A percentile compares a stretch with the other conserved stretches of the same genome.
phyloP scores from a whole-genome alignment of 1,140 invertebrate genomes.

The silkworm (Bombyx mori) region ASM3026992v2 NC_085112.1:6470501-6471000 shows the following conservation, averaged over 20 bases:
- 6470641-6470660: constrained; percentile 3
- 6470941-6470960: constrained; percentile 33
- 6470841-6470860: neutral
- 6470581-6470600: constrained; percentile 31
- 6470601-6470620: constrained; percentile 16
- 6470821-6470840: neutral
- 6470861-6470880: neutral
- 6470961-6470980: constrained; percentile 27
- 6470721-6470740: too few species aligned
- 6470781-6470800: too few species aligned
- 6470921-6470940: constrained; percentile 64
- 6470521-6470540: constrained; percentile 49
- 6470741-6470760: too few species aligned
- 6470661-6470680: too few species aligned
- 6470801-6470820: too few species aligned
- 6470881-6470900: constrained; percentile 46
- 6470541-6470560: constrained; percentile 26
- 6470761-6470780: too few species aligned
- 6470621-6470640: constrained; percentile 12
- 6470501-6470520: constrained; percentile 57
- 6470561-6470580: constrained; percentile 55
- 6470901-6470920: constrained; percentile 23
- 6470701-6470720: too few species aligned
- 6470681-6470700: too few species aligned
- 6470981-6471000: constrained; percentile 25